phyloP scores from a whole-genome alignment of 2,797 vertebrate species.

The Mormyrops attenuatus region DNA sequence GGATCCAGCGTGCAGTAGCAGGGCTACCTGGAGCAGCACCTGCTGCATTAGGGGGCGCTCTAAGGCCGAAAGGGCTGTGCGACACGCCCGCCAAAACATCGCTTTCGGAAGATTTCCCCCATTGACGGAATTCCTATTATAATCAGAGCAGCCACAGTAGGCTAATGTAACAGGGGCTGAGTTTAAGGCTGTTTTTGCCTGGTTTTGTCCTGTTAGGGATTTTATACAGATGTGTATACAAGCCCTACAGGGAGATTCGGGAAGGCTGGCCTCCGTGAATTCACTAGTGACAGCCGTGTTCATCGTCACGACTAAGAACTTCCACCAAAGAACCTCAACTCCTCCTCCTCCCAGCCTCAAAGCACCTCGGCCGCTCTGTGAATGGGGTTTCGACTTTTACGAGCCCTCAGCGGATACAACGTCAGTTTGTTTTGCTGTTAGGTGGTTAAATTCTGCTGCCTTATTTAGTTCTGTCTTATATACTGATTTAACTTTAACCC shows the following conservation, averaged over 20 bases:
- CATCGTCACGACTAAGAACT: background rate
- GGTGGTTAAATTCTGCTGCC: slow-evolving; percentile 64
- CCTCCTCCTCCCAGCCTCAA: background rate
- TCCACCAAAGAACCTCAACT: background rate
- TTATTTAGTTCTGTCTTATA: slow-evolving; percentile 38
- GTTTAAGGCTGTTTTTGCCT: background rate
- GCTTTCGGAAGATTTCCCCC: background rate
- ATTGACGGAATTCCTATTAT: background rate
- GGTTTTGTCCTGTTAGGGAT: background rate
- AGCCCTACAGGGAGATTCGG: background rate
- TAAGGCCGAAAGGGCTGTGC: background rate
- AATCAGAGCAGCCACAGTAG: background rate
- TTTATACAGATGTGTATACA: background rate
- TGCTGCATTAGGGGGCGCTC: background rate
- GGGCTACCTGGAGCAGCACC: background rate
- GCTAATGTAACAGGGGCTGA: background rate
- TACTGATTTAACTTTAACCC: slow-evolving; percentile 58
- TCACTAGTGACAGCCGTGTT: background rate
- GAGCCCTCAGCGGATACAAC: slow-evolving; percentile 62
- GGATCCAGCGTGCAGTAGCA: background rate
- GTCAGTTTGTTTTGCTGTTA: slow-evolving; percentile 63
- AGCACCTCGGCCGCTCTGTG: background rate
- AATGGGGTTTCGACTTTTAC: background rate
- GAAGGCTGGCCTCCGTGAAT: background rate
- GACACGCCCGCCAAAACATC: background rate